These are phyloP conservation scores for Venusia cambrica DNA, from an alignment of 2,888 invertebrate species.

Conservation along the genomic window DNA sequence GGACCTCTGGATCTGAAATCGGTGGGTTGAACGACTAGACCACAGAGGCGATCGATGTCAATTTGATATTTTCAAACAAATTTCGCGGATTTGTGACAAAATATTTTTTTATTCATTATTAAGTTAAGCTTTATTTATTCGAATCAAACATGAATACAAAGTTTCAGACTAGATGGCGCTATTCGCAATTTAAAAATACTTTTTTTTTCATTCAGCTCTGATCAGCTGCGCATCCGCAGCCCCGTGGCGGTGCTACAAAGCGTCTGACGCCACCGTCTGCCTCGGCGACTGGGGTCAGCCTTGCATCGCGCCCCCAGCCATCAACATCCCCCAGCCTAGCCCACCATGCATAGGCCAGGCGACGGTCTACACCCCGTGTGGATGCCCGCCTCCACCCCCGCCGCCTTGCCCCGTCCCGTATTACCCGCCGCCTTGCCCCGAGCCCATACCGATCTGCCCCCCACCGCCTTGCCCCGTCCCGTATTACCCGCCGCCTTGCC, in stretches of 20 bases:
- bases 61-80: too few species aligned
- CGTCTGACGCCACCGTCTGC: slow-evolving; percentile 50
- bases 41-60: too few species aligned
- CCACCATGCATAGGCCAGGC: slow-evolving; percentile 49
- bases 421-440: slow-evolving; percentile 19
- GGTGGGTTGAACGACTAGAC: too few species aligned
- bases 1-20: too few species aligned
- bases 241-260: slow-evolving; percentile 52
- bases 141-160: too few species aligned
- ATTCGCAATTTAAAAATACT: background rate
- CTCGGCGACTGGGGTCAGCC: slow-evolving; percentile 43
- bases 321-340: slow-evolving; percentile 34
- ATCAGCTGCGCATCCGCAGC: slow-evolving; percentile 48
- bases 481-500: slow-evolving; percentile 20
- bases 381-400: slow-evolving; percentile 16
- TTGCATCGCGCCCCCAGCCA: slow-evolving; percentile 39
- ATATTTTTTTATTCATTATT: too few species aligned
- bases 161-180: too few species aligned
- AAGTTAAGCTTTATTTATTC: too few species aligned
- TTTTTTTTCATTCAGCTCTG: slow-evolving; percentile 39
- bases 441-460: background rate
- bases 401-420: slow-evolving; percentile 22
- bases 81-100: too few species aligned
- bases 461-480: slow-evolving; percentile 25
- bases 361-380: slow-evolving; percentile 38